Evolutionary conservation across 2,888 invertebrate genomes (phyloP), one percentile per base, ranked within the genome.

Genomic region (Nomada ruficornis): DNA sequence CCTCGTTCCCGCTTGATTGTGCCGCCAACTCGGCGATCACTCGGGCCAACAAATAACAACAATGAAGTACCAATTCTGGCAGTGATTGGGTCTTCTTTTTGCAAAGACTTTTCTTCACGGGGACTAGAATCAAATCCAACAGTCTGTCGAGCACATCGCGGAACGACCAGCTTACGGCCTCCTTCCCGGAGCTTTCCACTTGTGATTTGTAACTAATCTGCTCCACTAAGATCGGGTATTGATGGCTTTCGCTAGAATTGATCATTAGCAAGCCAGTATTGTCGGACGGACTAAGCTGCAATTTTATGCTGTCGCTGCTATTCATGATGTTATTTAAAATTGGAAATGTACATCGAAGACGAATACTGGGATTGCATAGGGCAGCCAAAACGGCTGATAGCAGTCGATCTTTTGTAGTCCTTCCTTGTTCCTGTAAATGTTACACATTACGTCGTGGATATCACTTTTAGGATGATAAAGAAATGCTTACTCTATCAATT

Each of bases 21-120:
- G 97, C 96, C 0, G 97, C 97, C 81, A 99, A 95, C 94, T 99
- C 98, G 1, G 98, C 98, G 59, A 99, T 96, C 0, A 98, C 96
- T 73, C 98, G 95, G 0, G 97, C 97, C 79, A 97, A 93, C 26
- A 98, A 94, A 92, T 97, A 97, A 91, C 97, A 97, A 90, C 97
- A 97, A 92, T 95, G 95, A 79, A 96, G 95, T 0, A 96, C 94
- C 2, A 96, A 94, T 20, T 94, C 92, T 15, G 96, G 95, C 62
- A 95, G 90, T 60, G 95, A 95, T 77, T 95, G 95, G 82, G 95
- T 94, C 83, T 95, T 95, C 86, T 94, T 95, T 5, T 95, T 93
- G 62, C 94, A 95, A 91, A 94, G 94, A 93, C 94, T 94, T 86
- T 94, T 94, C 85, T 95, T 95, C 50, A 98, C 96, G 0, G 98